Conservation (phyloP, 2,113 vertebrate genomes). For the Pomatostomus ruficeps region DNA sequence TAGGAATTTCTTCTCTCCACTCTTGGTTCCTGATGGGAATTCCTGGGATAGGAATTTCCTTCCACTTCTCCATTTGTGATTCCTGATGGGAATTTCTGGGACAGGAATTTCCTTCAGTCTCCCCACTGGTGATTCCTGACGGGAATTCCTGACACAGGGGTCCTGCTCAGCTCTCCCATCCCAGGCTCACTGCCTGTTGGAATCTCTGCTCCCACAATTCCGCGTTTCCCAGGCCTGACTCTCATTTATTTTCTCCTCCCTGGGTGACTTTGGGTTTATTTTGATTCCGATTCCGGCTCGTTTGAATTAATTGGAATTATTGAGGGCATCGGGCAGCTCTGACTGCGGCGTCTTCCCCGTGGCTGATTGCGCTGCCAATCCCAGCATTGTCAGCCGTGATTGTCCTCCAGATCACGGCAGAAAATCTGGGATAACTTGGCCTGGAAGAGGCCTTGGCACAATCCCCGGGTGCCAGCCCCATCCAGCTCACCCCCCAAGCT, state of each 20-base stretch:
- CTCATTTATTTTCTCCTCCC: not conserved
- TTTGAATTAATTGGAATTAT: not conserved
- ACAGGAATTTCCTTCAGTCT: too few relatives aligned
- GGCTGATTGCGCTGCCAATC: not conserved
- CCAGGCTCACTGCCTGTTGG: not conserved
- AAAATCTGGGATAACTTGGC: not conserved
- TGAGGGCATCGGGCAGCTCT: not conserved
- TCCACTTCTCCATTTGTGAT: not conserved
- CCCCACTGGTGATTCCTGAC: too few relatives aligned
- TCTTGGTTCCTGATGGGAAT: too few relatives aligned
- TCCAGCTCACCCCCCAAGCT: not conserved
- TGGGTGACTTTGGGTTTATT: not conserved
- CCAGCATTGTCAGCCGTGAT: not conserved
- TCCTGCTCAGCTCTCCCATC: not conserved
- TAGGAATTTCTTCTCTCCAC: too few relatives aligned
- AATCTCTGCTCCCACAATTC: not conserved
- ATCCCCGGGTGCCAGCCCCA: not conserved
- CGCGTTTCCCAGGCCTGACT: not conserved
- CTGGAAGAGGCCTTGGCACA: not conserved
- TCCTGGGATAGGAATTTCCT: not conserved
- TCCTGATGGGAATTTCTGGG: not conserved
- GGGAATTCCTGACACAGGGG: too few relatives aligned
- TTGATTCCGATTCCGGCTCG: not conserved
- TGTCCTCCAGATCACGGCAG: constrained; percentile 3
- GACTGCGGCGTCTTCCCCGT: not conserved